phyloP scores from a whole-genome alignment of 2,888 invertebrate species.

The Stramonita haemastoma region DNA sequence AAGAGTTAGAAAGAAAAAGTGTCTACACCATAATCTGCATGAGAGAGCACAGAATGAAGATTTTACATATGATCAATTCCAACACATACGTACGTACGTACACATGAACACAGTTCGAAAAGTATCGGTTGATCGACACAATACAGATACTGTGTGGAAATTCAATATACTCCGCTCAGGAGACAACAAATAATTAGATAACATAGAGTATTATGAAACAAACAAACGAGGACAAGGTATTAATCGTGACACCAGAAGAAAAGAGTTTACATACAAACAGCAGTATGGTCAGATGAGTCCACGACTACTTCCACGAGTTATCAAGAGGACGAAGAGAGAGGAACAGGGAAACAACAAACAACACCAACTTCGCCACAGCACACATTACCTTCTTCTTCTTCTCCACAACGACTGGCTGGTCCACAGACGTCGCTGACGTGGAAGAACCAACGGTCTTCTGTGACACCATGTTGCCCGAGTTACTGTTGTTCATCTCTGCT shows the following conservation, averaged over 20 bases:
- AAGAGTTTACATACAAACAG: not conserved
- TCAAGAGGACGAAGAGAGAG: conserved; percentile 15
- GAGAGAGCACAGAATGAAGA: too few relatives aligned
- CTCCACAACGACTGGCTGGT: conserved; percentile 56
- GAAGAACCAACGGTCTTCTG: conserved; percentile 41
- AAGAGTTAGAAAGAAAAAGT: too few relatives aligned
- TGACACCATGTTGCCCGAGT: conserved; percentile 36
- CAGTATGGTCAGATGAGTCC: conserved; percentile 24
- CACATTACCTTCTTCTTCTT: conserved; percentile 66
- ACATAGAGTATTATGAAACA: not conserved
- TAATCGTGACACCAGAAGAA: not conserved
- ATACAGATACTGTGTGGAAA: not conserved
- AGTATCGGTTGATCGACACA: too few relatives aligned
- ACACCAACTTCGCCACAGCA: not conserved
- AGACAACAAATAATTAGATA: not conserved
- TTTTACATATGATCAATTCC: too few relatives aligned
- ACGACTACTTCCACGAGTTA: not conserved
- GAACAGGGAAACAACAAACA: not conserved
- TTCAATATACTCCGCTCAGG: not conserved
- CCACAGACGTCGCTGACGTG: conserved; percentile 49
- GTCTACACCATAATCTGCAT: too few relatives aligned
- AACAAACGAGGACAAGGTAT: not conserved
- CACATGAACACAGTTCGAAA: too few relatives aligned
- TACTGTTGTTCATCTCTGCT: conserved; percentile 46
- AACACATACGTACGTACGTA: too few relatives aligned